A percentile compares a stretch with the other conserved stretches of the same genome.
Conservation (phyloP, 2,113 vertebrate genomes). For the Nerophis lumbriciformis region DNA sequence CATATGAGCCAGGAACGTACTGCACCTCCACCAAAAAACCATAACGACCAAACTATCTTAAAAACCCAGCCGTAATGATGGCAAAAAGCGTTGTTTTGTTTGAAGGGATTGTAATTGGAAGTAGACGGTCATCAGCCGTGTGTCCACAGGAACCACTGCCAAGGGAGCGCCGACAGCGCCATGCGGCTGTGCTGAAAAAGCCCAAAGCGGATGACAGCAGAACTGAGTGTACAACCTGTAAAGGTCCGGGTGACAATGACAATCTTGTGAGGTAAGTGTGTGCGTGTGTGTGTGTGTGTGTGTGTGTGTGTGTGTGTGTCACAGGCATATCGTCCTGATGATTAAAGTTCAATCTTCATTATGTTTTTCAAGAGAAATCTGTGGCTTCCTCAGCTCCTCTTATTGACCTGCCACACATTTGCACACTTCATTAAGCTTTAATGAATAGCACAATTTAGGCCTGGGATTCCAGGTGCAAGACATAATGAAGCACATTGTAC, state of each 20-base stretch:
- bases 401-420: slow-evolving; percentile 72
- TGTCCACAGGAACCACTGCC: slow-evolving; percentile 83
- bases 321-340: slow-evolving; percentile 58
- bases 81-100: background rate
- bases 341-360: slow-evolving; percentile 71
- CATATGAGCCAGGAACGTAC: no score
- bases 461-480: slow-evolving; percentile 38
- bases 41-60: no score
- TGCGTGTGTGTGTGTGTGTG: slow-evolving; percentile 19
- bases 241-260: slow-evolving; percentile 93
- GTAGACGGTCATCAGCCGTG: slow-evolving; percentile 49
- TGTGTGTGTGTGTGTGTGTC: slow-evolving; percentile 22
- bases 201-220: slow-evolving; percentile 90
- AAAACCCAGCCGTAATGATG: no score
- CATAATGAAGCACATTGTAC: slow-evolving; percentile 45
- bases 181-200: slow-evolving; percentile 88
- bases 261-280: slow-evolving; percentile 89
- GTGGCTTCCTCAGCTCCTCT: slow-evolving; percentile 46
- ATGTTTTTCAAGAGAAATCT: slow-evolving; percentile 40
- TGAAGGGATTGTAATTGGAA: background rate
- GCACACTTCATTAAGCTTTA: slow-evolving; percentile 65
- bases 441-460: slow-evolving; percentile 67
- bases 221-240: slow-evolving; percentile 91
- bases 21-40: no score
- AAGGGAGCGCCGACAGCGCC: slow-evolving; percentile 86